phyloP scores from a whole-genome alignment of 2,113 vertebrate genomes.

The Sminthopsis crassicaudata region DNA sequence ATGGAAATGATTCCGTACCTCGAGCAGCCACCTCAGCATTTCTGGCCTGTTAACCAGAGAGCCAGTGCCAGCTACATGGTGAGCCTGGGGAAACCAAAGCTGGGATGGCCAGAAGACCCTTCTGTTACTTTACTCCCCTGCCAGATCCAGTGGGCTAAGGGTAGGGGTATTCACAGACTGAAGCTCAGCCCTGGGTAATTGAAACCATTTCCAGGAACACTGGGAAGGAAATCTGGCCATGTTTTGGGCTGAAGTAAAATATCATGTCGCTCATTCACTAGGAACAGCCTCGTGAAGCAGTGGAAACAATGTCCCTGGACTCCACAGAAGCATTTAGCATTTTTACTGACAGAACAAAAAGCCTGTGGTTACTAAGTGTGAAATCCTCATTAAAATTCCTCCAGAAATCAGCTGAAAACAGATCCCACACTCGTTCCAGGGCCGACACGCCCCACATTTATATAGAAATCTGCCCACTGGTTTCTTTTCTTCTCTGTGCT shows the following conservation, averaged over 20 bases:
- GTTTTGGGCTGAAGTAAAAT: conserved; percentile 73
- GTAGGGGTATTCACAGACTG: conserved; percentile 57
- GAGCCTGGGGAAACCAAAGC: conserved; percentile 56
- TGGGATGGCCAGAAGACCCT: conserved; percentile 48
- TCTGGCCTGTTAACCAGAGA: background rate
- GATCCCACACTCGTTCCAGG: conserved; percentile 67
- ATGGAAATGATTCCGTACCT: conserved; percentile 54
- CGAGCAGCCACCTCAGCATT: conserved; percentile 54
- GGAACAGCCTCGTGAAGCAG: conserved; percentile 54
- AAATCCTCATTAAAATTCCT: conserved; percentile 83
- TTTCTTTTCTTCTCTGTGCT: conserved; percentile 64
- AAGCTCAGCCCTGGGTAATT: conserved; percentile 72
- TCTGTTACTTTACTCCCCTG: conserved; percentile 54
- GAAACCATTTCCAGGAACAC: conserved; percentile 71
- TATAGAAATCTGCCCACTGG: conserved; percentile 57
- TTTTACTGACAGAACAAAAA: conserved; percentile 79
- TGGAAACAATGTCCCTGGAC: conserved; percentile 73
- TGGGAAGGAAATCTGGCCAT: conserved; percentile 60
- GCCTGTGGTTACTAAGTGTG: conserved; percentile 79
- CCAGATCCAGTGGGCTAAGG: conserved; percentile 57
- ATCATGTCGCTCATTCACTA: conserved; percentile 57
- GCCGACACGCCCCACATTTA: conserved; percentile 53
- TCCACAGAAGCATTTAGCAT: conserved; percentile 79
- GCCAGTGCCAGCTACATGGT: conserved; percentile 62
- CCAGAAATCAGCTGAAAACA: conserved; percentile 72